Evolutionary conservation across 2,113 vertebrate genomes (phyloP).

Genomic region (Hyperopisus bebe): DNA sequence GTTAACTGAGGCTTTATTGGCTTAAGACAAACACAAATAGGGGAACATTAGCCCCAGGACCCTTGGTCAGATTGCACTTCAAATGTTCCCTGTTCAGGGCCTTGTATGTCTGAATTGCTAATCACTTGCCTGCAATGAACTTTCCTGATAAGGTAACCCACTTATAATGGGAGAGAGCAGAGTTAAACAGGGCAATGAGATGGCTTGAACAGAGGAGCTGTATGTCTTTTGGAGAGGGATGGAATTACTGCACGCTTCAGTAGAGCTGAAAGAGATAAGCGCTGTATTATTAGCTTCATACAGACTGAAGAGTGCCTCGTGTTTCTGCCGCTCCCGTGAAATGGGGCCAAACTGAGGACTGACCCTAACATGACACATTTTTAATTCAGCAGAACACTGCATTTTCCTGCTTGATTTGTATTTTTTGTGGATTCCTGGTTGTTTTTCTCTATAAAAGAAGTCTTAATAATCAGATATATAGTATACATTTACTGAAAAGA

Average conservation of each 20-base stretch:
- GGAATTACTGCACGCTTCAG: conserved; percentile 52
- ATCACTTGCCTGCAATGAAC: not conserved
- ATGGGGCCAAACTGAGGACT: not conserved
- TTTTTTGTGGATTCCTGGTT: not conserved
- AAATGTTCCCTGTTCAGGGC: not conserved
- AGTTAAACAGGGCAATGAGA: conserved; percentile 20
- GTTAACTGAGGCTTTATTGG: not conserved
- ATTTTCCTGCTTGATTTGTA: not conserved
- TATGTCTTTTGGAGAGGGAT: conserved; percentile 45
- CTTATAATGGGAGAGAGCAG: not conserved
- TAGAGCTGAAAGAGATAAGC: conserved; percentile 33
- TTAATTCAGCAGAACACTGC: not conserved
- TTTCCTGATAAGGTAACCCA: not conserved
- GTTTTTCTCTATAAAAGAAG: not conserved
- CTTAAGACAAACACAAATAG: not conserved
- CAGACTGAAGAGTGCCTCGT: not conserved
- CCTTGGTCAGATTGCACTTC: not conserved
- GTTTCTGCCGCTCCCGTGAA: not conserved
- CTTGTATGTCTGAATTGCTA: not conserved
- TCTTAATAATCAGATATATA: not conserved
- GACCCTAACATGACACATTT: not conserved
- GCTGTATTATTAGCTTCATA: not conserved
- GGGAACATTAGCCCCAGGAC: not conserved
- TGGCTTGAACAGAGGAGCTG: conserved; percentile 49
- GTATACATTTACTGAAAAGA: not conserved